These are phyloP conservation scores for Plecotus auritus DNA, from an alignment of 2,113 vertebrate species.

Conservation along the genomic window DNA sequence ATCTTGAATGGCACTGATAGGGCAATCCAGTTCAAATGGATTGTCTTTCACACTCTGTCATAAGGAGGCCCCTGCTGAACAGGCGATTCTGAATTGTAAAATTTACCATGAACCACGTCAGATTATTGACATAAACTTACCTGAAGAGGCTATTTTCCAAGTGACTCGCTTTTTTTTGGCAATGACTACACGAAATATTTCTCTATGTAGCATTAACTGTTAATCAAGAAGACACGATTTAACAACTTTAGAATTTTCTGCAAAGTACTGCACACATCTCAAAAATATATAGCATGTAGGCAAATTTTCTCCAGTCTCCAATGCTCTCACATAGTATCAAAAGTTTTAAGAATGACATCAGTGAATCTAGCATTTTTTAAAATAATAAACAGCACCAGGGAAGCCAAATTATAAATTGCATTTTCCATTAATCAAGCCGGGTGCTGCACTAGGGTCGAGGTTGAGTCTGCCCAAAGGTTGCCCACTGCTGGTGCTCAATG, in stretches of 20 bases:
- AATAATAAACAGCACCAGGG: slow-evolving; percentile 29
- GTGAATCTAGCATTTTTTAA: not conserved
- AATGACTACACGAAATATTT: not conserved
- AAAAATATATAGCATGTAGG: not conserved
- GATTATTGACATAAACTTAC: not conserved
- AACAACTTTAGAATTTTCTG: not conserved
- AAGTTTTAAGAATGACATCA: slow-evolving; percentile 35
- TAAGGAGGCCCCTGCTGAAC: not conserved
- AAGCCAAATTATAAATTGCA: slow-evolving; percentile 32
- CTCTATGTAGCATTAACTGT: not conserved
- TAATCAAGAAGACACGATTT: slow-evolving; percentile 6
- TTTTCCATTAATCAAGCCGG: not conserved
- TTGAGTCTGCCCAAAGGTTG: not conserved
- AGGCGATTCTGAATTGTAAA: not conserved
- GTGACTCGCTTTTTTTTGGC: not conserved
- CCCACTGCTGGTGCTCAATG: not conserved
- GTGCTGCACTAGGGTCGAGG: not conserved
- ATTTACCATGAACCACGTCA: not conserved
- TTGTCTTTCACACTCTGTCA: not conserved
- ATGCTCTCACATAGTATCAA: slow-evolving; percentile 3
- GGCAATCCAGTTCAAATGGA: not conserved
- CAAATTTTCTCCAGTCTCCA: not conserved
- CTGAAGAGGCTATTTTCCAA: not conserved
- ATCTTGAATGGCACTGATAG: not conserved
- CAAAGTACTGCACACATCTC: not conserved